Base-by-base conservation (phyloP, 2,797 vertebrate species). In the Etheostoma nigrum region DNA sequence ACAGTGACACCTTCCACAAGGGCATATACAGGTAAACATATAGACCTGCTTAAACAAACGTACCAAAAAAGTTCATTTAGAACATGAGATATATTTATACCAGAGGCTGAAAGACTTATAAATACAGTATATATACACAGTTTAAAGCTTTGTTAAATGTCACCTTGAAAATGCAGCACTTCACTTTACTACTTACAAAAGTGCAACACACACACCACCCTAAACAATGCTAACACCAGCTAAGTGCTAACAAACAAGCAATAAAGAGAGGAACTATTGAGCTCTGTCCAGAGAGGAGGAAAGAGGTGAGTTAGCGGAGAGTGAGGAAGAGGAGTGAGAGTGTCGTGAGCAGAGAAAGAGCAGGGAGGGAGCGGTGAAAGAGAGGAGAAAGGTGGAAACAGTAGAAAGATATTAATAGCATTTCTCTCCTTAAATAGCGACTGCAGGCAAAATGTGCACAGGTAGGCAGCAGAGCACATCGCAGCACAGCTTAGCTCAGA, bases 391-490 rank as follows among this genome's bases (percentile, higher is more conserved):
- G 83, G 86, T 83, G 84, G 90, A 89, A 94, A 92, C 86, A 76
- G 90, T 86, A 88, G 89, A 94, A 94, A 71, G 88, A 89, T 95
- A 95, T 94, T 93, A 95, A 95, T 95, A 95, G 91, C 78, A 57
- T 85, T 85, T 88, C 86, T 64, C 79, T 86, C 93, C 79, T 90
- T 92, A 94, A 94, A 94, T 94, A 94, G 94, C 82, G 68, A 91
- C 93, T 91, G 90, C 84, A 87, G 90, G 84, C 75, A 84, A 83
- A 92, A 90, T 83, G 84, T 93, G 92, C 77, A 58, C 89, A 90
- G 92, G 92, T 92, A 89, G 85, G 81, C 86, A 86, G 88, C 82
- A 78, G 78, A 84, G 85, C 61, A 73, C 62, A 62, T 63, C 49
- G 23, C 72, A 75, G 81, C 73, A 44, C 58, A 70, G 36, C 36